Conservation (phyloP, 2,797 vertebrate genomes). For the Serranus cabrilla region DNA sequence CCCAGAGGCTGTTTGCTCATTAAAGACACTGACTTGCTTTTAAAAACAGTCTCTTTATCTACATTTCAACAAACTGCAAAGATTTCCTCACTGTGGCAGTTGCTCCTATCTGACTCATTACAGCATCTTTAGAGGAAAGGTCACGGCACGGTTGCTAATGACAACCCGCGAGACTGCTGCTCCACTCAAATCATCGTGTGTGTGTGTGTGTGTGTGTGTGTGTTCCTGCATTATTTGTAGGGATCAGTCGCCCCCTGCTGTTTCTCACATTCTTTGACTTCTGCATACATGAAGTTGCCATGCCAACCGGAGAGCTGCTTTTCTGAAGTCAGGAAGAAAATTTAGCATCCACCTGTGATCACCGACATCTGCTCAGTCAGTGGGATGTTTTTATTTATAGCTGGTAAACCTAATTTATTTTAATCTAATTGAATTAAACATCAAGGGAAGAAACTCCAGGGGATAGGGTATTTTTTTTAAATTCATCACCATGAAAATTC, state of each 20-base stretch:
- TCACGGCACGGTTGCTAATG: slow-evolving; percentile 80
- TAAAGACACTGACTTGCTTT: slow-evolving; percentile 21
- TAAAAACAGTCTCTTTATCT: slow-evolving; percentile 21
- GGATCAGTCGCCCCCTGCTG: slow-evolving; percentile 85
- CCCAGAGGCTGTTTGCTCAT: slow-evolving; percentile 27
- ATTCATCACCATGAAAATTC: too few species aligned
- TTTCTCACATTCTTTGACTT: slow-evolving; percentile 52
- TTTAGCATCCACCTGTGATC: slow-evolving; percentile 64
- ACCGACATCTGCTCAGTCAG: slow-evolving; percentile 25
- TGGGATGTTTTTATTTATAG: not conserved
- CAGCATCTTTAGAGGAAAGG: slow-evolving; percentile 69
- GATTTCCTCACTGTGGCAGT: slow-evolving; percentile 24
- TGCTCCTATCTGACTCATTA: slow-evolving; percentile 67
- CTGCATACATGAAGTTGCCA: slow-evolving; percentile 57
- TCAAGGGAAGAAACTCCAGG: too few species aligned
- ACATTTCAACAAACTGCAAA: slow-evolving; percentile 36
- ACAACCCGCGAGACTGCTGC: slow-evolving; percentile 76
- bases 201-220: slow-evolving; percentile 24
- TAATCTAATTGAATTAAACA: too few species aligned
- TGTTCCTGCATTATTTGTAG: slow-evolving; percentile 56
- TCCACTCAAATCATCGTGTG: slow-evolving; percentile 24
- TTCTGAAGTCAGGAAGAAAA: slow-evolving; percentile 61
- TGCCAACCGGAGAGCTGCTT: slow-evolving; percentile 61
- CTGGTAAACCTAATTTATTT: too few species aligned
- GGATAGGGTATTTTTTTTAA: too few species aligned